These are phyloP conservation scores for Peromyscus nudipes DNA, from an alignment of 2,797 vertebrate genomes.

Conservation along the genomic window DNA sequence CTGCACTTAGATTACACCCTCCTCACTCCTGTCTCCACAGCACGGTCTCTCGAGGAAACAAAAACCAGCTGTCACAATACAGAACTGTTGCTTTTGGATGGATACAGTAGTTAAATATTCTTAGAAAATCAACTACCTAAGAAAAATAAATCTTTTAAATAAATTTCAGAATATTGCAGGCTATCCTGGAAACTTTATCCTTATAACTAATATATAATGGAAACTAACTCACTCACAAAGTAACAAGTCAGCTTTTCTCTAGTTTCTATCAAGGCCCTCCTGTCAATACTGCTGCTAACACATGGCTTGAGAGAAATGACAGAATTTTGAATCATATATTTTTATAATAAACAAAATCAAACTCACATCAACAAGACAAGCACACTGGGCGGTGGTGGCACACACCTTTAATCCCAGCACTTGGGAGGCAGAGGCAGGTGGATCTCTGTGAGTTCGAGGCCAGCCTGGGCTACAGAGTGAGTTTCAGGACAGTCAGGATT, in stretches of 20 bases:
- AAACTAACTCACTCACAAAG: constrained; percentile 26
- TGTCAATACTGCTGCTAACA: constrained; percentile 44
- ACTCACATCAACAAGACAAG: constrained; percentile 54
- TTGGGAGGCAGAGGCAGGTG: no score
- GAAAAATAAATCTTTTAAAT: constrained; percentile 29
- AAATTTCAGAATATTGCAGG: constrained; percentile 60
- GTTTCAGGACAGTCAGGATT: no score
- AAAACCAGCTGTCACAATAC: constrained; percentile 82
- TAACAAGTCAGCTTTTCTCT: constrained; percentile 34
- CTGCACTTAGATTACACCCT: constrained; percentile 84
- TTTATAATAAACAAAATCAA: constrained; percentile 51
- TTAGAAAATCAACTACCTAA: constrained; percentile 48
- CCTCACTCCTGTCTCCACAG: constrained; percentile 84
- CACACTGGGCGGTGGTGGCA: no score
- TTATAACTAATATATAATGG: constrained; percentile 42
- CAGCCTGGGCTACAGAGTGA: no score
- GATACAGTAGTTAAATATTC: constrained; percentile 58
- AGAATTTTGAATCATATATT: constrained; percentile 63
- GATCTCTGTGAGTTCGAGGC: no score
- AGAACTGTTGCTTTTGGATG: constrained; percentile 66
- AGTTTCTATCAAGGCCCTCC: constrained; percentile 38
- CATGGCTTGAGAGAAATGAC: constrained; percentile 8
- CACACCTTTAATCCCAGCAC: no score
- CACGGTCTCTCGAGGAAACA: constrained; percentile 79
- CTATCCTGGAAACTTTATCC: constrained; percentile 42